Evolutionary conservation across 2,113 vertebrate species (phyloP).

Genomic region (Cyrtonyx montezumae): DNA sequence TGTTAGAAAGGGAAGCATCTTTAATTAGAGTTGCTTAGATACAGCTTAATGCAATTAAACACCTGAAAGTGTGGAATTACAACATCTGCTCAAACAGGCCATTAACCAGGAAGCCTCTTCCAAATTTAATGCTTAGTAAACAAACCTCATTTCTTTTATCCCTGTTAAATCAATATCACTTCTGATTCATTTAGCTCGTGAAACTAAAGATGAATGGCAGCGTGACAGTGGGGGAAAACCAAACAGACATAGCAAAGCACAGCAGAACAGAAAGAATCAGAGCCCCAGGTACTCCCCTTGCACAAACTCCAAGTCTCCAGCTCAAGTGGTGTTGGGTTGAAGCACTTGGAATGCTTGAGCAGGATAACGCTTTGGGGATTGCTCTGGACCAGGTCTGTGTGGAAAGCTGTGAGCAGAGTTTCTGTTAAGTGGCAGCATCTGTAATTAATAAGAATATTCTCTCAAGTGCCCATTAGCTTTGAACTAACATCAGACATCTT

Average conservation of each 20-base stretch:
- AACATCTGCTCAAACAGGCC: neutral
- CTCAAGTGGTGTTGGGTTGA: neutral
- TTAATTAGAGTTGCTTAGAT: neutral
- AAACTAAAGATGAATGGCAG: neutral
- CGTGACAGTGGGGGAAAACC: neutral
- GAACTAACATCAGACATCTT: neutral
- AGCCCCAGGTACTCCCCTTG: neutral
- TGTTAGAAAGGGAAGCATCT: neutral
- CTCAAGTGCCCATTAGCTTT: constrained; percentile 31
- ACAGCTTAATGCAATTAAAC: constrained; percentile 29
- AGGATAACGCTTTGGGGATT: neutral
- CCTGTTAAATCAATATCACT: neutral
- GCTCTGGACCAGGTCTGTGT: constrained; percentile 58
- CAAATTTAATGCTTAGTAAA: neutral
- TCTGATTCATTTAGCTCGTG: neutral
- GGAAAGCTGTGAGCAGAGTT: constrained; percentile 62
- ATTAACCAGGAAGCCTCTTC: neutral
- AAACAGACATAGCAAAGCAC: neutral
- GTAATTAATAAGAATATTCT: constrained; percentile 13
- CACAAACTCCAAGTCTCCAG: neutral
- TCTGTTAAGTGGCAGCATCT: constrained; percentile 58
- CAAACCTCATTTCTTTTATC: neutral
- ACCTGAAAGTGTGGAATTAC: neutral
- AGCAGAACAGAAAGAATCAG: neutral
- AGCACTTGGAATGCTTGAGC: neutral